Evolutionary conservation across 2,888 invertebrate species (phyloP).

Genomic region (Sphaerophoria taeniata): DNA sequence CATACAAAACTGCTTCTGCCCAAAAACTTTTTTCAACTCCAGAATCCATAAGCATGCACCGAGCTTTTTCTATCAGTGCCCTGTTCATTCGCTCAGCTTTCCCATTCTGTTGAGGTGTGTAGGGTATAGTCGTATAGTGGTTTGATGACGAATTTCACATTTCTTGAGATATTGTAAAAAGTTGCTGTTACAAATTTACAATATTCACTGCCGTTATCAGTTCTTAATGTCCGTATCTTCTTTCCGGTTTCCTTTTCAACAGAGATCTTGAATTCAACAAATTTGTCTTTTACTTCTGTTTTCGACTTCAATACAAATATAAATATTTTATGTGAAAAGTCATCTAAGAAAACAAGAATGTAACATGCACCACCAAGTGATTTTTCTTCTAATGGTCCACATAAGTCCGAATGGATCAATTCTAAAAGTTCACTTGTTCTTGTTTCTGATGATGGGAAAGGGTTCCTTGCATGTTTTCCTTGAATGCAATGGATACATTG

Average conservation of each 20-base stretch:
- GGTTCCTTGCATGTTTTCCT: background rate
- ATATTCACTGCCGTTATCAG: background rate
- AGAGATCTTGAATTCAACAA: background rate
- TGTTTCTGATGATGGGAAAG: background rate
- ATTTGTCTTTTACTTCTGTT: background rate
- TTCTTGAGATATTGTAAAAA: background rate
- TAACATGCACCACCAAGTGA: constrained; percentile 1
- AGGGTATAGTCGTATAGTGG: background rate
- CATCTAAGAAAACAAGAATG: no score
- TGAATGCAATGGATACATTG: background rate
- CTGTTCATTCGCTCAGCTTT: background rate
- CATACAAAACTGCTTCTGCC: background rate
- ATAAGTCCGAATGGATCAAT: constrained; percentile 3
- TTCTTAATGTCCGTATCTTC: background rate
- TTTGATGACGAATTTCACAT: constrained; percentile 7
- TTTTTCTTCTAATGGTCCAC: constrained; percentile 14
- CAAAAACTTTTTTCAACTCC: background rate
- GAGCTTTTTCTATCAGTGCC: background rate
- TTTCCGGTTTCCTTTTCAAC: background rate
- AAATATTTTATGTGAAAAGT: no score
- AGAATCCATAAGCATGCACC: constrained; percentile 4
- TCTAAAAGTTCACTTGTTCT: background rate
- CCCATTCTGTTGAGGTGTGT: no score
- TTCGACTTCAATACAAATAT: background rate
- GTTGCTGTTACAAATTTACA: constrained; percentile 1